phyloP scores from a whole-genome alignment of 2,888 invertebrate genomes.

The Aleiodes leptofemur region DNA sequence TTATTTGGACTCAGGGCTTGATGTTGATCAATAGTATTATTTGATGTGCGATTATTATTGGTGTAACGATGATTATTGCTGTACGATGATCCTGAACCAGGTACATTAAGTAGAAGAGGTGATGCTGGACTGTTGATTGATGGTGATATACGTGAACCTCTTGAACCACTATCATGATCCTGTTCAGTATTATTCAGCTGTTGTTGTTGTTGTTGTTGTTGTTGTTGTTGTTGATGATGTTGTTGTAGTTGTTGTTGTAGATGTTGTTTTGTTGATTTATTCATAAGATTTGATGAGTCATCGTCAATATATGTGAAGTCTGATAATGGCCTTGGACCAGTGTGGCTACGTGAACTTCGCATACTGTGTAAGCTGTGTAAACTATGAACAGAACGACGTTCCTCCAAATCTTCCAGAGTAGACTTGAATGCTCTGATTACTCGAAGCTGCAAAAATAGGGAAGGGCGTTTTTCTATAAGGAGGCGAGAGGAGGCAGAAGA shows the following conservation, averaged over 20 bases:
- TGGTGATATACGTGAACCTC: slow-evolving; percentile 63
- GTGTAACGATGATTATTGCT: slow-evolving; percentile 65
- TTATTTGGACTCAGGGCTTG: slow-evolving; percentile 64
- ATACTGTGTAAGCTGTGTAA: slow-evolving; percentile 94
- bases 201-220: too few species aligned
- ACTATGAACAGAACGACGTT: slow-evolving; percentile 98
- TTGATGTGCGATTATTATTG: slow-evolving; percentile 63
- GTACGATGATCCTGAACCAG: slow-evolving; percentile 67
- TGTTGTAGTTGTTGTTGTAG: too few species aligned
- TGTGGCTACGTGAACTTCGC: slow-evolving; percentile 86
- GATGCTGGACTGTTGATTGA: slow-evolving; percentile 70
- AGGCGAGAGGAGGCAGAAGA: slow-evolving; percentile 69
- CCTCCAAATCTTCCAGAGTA: slow-evolving; percentile 99
- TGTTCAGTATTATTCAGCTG: slow-evolving; percentile 82
- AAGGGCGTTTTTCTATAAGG: slow-evolving; percentile 75
- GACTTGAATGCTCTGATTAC: slow-evolving; percentile 99
- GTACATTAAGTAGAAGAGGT: slow-evolving; percentile 71
- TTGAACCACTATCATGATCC: slow-evolving; percentile 78
- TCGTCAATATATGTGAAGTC: slow-evolving; percentile 92
- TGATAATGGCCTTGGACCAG: slow-evolving; percentile 84
- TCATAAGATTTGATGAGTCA: slow-evolving; percentile 78
- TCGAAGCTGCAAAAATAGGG: slow-evolving; percentile 96
- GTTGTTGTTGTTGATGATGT: too few species aligned
- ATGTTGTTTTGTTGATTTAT: slow-evolving; percentile 58
- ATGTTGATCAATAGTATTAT: slow-evolving; percentile 60